Conservation (phyloP, 2,113 vertebrate species). For the Percina caprodes region DNA sequence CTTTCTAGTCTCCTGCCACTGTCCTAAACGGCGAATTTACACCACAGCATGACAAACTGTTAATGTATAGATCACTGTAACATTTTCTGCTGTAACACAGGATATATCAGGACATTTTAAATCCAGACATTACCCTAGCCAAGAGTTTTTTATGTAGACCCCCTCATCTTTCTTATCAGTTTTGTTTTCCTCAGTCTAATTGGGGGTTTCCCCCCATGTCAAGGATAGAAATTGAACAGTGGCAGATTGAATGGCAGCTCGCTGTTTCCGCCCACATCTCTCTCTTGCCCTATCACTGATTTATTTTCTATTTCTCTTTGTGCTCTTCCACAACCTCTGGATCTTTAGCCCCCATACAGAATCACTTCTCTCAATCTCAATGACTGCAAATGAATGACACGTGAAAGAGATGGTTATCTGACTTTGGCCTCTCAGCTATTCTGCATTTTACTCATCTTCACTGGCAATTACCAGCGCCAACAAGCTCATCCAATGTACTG, state of each 20-base stretch:
- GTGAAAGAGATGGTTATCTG: conserved; percentile 61
- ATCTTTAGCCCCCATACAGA: conserved; percentile 21
- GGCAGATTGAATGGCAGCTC: conserved; percentile 16
- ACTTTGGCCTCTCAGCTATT: conserved; percentile 56
- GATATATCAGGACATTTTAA: neutral
- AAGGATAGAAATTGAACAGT: conserved; percentile 11
- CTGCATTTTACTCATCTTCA: conserved; percentile 71
- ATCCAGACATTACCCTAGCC: neutral
- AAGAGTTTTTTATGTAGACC: neutral
- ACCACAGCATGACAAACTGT: neutral
- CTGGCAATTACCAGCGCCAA: conserved; percentile 68
- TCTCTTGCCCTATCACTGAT: conserved; percentile 39
- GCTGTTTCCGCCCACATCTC: conserved; percentile 3
- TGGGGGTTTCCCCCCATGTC: neutral
- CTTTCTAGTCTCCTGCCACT: conserved; percentile 6
- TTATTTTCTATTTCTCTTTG: conserved; percentile 51
- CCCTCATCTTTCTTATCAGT: conserved; percentile 5
- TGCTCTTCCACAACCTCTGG: conserved; percentile 16
- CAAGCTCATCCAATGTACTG: conserved; percentile 55
- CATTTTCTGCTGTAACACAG: neutral
- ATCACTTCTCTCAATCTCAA: conserved; percentile 30
- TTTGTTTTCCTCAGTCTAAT: conserved; percentile 8
- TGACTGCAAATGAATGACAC: conserved; percentile 52
- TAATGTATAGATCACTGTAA: neutral
- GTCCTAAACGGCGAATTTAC: neutral